Percentiles rank a stretch among this genome's conserved stretches.
These are phyloP conservation scores for Parnassius glacialis DNA, from an alignment of 2,888 invertebrate genomes.

Conservation along the genomic window DNA sequence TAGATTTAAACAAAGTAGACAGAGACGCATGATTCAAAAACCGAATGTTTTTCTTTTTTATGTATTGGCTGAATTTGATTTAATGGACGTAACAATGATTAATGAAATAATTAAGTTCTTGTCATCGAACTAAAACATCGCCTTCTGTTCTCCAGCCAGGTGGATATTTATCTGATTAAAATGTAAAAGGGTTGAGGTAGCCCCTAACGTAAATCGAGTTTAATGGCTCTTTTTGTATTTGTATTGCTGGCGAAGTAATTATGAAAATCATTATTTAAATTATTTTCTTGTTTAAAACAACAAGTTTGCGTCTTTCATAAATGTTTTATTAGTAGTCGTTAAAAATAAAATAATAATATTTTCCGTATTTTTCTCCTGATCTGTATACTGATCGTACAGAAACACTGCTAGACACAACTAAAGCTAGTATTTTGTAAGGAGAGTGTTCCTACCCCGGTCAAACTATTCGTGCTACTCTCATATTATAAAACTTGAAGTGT, in stretches of 20 bases:
- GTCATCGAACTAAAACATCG: conserved; percentile 56
- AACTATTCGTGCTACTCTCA: too few species aligned
- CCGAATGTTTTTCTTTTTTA: conserved; percentile 5
- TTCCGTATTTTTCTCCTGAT: too few species aligned
- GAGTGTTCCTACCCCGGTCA: too few species aligned
- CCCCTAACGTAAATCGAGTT: background rate
- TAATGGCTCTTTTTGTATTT: too few species aligned
- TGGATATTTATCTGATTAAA: conserved; percentile 73
- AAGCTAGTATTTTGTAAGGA: too few species aligned
- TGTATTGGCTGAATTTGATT: conserved; percentile 32
- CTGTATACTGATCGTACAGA: too few species aligned
- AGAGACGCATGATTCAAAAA: conserved; percentile 8
- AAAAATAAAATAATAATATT: too few species aligned
- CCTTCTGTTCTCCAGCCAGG: conserved; percentile 62
- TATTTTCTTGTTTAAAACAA: background rate
- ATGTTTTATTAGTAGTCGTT: too few species aligned
- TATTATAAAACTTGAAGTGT: too few species aligned
- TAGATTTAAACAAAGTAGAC: conserved; percentile 34
- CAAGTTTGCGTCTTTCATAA: too few species aligned
- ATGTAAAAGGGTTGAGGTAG: conserved; percentile 62
- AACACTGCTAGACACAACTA: too few species aligned
- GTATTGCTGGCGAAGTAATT: background rate
- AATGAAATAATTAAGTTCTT: conserved; percentile 73
- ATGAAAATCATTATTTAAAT: background rate
- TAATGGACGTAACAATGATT: conserved; percentile 69